phyloP scores from a whole-genome alignment of 2,888 invertebrate genomes.

The Cinara cedri region DNA sequence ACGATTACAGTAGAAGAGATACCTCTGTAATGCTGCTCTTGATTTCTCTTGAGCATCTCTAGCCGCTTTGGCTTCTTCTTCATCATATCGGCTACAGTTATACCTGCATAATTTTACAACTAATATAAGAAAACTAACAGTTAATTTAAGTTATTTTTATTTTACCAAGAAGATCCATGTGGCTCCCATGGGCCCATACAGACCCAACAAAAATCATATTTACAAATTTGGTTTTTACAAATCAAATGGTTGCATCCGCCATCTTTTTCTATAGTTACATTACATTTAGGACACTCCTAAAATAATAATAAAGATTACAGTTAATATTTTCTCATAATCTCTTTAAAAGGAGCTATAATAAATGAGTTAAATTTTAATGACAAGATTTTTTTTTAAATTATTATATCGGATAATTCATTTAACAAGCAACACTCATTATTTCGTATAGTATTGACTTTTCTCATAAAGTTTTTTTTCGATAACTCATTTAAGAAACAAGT shows the following conservation, averaged over 20 bases:
- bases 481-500: too few species aligned
- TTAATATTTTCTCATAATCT: not conserved
- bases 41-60: conserved; percentile 95
- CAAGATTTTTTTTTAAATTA: too few species aligned
- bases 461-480: too few species aligned
- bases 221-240: conserved; percentile 97
- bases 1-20: conserved; percentile 97
- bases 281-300: conserved; percentile 94
- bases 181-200: conserved; percentile 99
- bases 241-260: conserved; percentile 99
- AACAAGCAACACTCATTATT: too few species aligned
- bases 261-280: conserved; percentile 95
- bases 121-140: not conserved
- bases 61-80: conserved; percentile 94
- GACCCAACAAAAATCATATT: conserved; percentile 99
- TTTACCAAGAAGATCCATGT: conserved; percentile 91
- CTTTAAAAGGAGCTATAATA: too few species aligned
- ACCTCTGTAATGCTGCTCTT: conserved; percentile 91
- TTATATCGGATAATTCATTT: too few species aligned
- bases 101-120: conserved; percentile 68
- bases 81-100: conserved; percentile 96
- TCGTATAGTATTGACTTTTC: too few species aligned
- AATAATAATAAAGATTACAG: not conserved
- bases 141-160: not conserved
- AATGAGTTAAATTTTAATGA: not conserved